phyloP scores from a whole-genome alignment of 1,140 invertebrate genomes.

The Drosophila azteca region DNA sequence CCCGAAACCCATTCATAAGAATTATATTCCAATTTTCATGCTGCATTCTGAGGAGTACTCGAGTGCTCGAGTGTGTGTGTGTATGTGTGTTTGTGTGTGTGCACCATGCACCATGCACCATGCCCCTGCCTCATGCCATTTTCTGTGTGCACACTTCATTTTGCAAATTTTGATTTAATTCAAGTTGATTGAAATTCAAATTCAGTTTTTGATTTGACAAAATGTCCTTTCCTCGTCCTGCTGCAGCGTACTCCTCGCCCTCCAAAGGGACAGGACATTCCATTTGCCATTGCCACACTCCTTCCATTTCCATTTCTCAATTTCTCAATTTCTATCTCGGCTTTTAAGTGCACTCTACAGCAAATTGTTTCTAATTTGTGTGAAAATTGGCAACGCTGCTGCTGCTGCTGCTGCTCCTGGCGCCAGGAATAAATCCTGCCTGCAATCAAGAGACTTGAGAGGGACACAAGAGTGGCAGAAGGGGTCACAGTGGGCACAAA shows the following conservation, averaged over 20 bases:
- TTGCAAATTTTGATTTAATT: constrained; percentile 78
- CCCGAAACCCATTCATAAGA: constrained; percentile 59
- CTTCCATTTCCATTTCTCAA: not conserved
- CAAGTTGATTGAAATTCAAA: constrained; percentile 75
- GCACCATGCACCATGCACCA: not conserved
- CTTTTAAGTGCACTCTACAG: constrained; percentile 57
- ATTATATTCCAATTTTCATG: constrained; percentile 72
- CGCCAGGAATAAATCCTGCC: no score
- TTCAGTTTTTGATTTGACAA: constrained; percentile 73
- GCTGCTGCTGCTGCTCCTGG: not conserved
- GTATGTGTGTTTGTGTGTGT: not conserved
- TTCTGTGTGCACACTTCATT: constrained; percentile 52
- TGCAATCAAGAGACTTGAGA: constrained; percentile 1
- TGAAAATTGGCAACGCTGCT: constrained; percentile 57
- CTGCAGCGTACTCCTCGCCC: no score
- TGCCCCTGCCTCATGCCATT: no score
- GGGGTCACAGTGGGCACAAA: not conserved
- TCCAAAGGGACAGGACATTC: no score
- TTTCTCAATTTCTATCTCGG: not conserved
- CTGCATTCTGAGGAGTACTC: constrained; percentile 23
- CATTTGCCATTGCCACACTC: no score
- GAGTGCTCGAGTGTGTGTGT: no score
- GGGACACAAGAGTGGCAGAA: not conserved
- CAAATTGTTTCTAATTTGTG: constrained; percentile 68
- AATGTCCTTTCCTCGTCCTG: constrained; percentile 22